A percentile compares a stretch with the other conserved stretches of the same genome.
These are phyloP conservation scores for Hippocampus kuda DNA, from an alignment of 2,797 vertebrate species.

Conservation along the genomic window DNA sequence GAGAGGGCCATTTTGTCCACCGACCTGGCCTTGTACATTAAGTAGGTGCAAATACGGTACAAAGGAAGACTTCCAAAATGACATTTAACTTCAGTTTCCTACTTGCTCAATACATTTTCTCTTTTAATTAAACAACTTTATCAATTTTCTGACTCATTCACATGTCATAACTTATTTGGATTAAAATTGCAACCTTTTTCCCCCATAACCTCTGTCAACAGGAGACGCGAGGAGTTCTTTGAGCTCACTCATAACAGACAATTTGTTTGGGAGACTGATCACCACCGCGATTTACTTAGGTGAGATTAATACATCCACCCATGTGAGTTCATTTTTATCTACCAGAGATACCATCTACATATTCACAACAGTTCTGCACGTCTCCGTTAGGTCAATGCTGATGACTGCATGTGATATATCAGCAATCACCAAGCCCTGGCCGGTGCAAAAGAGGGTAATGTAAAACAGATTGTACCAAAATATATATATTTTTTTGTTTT, in stretches of 20 bases:
- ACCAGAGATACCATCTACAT: neutral
- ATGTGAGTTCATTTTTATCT: neutral
- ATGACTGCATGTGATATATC: slow-evolving; percentile 98
- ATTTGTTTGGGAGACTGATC: slow-evolving; percentile 81
- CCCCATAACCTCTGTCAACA: slow-evolving; percentile 68
- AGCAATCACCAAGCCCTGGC: slow-evolving; percentile 98
- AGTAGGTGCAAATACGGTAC: slow-evolving; percentile 69
- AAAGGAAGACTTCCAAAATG: neutral
- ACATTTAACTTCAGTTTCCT: too few species aligned
- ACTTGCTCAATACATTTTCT: too few species aligned
- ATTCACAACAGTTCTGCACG: neutral
- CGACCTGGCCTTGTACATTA: slow-evolving; percentile 91
- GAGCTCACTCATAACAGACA: slow-evolving; percentile 86
- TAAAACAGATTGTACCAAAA: neutral
- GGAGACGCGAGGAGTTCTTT: slow-evolving; percentile 90
- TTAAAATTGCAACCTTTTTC: too few species aligned
- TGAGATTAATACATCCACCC: slow-evolving; percentile 33
- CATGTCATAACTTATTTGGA: too few species aligned
- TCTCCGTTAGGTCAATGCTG: slow-evolving; percentile 81
- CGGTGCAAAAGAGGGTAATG: slow-evolving; percentile 85
- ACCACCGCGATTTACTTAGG: slow-evolving; percentile 86
- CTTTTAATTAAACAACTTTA: too few species aligned
- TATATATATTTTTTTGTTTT: neutral
- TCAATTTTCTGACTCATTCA: too few species aligned
- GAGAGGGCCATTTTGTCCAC: slow-evolving; percentile 94